Evolutionary conservation across 2,113 vertebrate genomes (phyloP), one percentile per base, ranked within the genome.

Genomic region (Lasiurus cinereus): DNA sequence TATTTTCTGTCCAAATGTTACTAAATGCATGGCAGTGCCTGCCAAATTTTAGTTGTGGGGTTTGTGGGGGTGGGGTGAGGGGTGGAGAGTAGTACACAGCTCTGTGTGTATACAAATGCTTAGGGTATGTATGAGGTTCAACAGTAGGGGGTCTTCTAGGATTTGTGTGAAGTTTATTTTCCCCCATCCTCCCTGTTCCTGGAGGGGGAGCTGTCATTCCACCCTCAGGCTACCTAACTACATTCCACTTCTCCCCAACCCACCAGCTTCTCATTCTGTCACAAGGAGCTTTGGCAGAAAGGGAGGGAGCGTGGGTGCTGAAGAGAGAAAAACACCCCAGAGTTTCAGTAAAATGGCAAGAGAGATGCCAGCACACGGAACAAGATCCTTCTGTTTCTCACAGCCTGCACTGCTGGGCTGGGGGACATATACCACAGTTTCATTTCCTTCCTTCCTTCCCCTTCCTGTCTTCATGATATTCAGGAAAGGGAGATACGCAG

Each of bases 241-340:
- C 69, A 8, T 29, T 92, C 90, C 69, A 92, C 70, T 64, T 64
- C 43, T 85, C 79, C 92, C 76, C 62, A 90, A 4, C 21, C 36
- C 83, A 69, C 66, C 78, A 90, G 64, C 73, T 83, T 94, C 91
- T 96, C 87, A 21, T 92, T 95, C 86, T 95, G 92, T 96, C 97
- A 97, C 82, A 91, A 79, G 96, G 39, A 93, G 90, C 72, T 97
- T 96, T 97, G 97, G 97, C 97, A 97, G 97, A 94, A 96, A 97
- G 56, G 94, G 95, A 94, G 86, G 93, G 92, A 96, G 95, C 88
- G 96, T 97, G 97, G 97, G 97, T 97, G 97, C 93, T 93, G 62
- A 78, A 62, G 77, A 96, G 94, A 96, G 92, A 96, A 97, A 97
- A 97, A 95, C 95, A 96, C 92, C 96, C 90, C 74, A 50, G 92